Evolutionary conservation across 2,797 vertebrate species (phyloP), one percentile per base, ranked within the genome.

Genomic region (Labeo calbasu): DNA sequence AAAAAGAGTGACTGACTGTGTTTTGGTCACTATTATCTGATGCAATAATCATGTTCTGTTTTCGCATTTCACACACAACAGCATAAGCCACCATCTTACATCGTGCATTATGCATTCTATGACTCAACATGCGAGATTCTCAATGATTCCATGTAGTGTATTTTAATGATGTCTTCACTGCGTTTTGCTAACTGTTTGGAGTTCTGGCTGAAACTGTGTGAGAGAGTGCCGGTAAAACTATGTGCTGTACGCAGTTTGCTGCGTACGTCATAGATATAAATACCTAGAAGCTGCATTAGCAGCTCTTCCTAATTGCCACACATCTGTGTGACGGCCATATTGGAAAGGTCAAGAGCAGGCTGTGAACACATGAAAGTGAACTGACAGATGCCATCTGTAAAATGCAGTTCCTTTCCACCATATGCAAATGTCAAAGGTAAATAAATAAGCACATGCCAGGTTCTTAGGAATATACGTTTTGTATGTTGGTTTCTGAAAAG

Each of bases 361-460:
- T 17, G 78, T 36, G 50, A 79, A 79, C 61, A 69, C 63, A 53
- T 79, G 78, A 53, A 23, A 36, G 48, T 55, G 78, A 79, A 69
- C 25, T 2, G 19, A 79, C 46, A 66, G 50, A 80, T 55, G 78
- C 48, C 8, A 0, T 46, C 55, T 77, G 36, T n/a, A 17, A 43
- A 15, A 77, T n/a, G 61, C 63, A 66, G 25, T 21, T 66, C 23
- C n/a, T 17, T 72, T 48, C 48, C 46, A 50, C 51, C n/a, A 65
- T n/a, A 36, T 79, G 61, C 11, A 14, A 50, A 25, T 25, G 3
- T 32, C 17, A 14, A 14, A 36, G 15, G 21, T 43, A 50, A 79
- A 36, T 0, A 4, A 2, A 9, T 23, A 19, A 55, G 19, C 32
- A n/a, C 7, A 11, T 36, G 2, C 11, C 3, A 55, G 10, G 2